Conservation (phyloP, 2,113 vertebrate genomes). For the Hydrolagus affinis region DNA sequence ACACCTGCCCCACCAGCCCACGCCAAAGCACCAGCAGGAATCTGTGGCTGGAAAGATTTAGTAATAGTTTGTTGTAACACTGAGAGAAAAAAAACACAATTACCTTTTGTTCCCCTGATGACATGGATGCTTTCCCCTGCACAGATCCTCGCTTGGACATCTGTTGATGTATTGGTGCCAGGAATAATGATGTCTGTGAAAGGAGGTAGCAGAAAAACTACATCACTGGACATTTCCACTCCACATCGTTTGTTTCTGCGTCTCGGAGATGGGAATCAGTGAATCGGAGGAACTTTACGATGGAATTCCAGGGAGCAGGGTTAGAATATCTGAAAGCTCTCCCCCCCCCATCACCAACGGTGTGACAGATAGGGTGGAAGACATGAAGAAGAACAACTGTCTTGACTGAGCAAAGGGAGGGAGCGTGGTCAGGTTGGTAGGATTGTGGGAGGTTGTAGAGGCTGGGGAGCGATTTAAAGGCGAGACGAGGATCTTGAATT, state of each 20-base stretch:
- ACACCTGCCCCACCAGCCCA: not conserved
- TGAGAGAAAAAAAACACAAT: not conserved
- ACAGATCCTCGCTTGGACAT: conserved; percentile 88
- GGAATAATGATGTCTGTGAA: conserved; percentile 93
- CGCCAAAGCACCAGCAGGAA: too few species aligned
- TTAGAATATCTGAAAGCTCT: too few species aligned
- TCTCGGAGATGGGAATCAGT: not conserved
- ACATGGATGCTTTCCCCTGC: conserved; percentile 95
- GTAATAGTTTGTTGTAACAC: not conserved
- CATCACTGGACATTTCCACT: not conserved
- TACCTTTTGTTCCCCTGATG: conserved; percentile 94
- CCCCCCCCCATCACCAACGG: too few species aligned
- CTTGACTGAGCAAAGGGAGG: too few species aligned
- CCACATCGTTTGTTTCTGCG: not conserved
- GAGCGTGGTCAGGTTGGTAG: too few species aligned
- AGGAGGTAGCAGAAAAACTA: conserved; percentile 37
- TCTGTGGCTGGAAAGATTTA: not conserved
- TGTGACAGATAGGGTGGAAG: too few species aligned
- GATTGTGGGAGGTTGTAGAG: too few species aligned
- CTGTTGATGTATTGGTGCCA: conserved; percentile 87
- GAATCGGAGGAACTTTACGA: not conserved
- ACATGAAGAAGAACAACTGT: too few species aligned
- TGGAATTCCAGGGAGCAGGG: too few species aligned
- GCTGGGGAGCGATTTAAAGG: too few species aligned
- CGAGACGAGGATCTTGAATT: not conserved